phyloP scores from a whole-genome alignment of 1,140 invertebrate genomes.

The Zophobas atratus region DNA sequence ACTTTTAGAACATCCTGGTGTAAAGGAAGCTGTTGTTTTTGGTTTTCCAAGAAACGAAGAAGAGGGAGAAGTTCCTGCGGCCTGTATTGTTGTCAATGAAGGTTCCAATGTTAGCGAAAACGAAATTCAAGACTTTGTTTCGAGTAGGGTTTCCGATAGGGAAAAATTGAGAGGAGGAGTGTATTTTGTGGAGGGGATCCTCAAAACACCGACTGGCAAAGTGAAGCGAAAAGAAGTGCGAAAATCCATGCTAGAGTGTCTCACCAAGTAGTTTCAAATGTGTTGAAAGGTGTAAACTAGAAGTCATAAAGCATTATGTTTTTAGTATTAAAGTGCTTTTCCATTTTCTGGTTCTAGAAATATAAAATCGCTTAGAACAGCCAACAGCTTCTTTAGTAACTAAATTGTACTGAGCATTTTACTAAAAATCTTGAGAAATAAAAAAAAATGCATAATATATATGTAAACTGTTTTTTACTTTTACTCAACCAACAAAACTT shows the following conservation, averaged over 20 bases:
- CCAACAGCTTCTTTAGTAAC: too few relatives aligned
- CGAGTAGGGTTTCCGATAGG: conserved; percentile 36
- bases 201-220: conserved; percentile 43
- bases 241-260: background rate
- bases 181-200: conserved; percentile 45
- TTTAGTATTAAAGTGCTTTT: too few relatives aligned
- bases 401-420: too few relatives aligned
- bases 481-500: too few relatives aligned
- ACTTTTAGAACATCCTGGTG: conserved; percentile 77
- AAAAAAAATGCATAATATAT: too few relatives aligned
- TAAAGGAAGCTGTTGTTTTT: conserved; percentile 82
- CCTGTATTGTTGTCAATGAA: conserved; percentile 71
- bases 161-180: conserved; percentile 60
- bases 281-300: too few relatives aligned
- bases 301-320: too few relatives aligned
- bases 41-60: conserved; percentile 75
- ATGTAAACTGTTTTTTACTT: too few relatives aligned
- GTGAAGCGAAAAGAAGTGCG: conserved; percentile 24
- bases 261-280: too few relatives aligned
- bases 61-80: conserved; percentile 77
- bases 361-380: too few relatives aligned
- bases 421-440: too few relatives aligned
- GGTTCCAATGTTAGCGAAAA: background rate
- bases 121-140: conserved; percentile 38
- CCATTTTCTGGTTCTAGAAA: too few relatives aligned